Base-by-base conservation (phyloP, 2,888 invertebrate species). In the Dryadula phaetusa region DNA sequence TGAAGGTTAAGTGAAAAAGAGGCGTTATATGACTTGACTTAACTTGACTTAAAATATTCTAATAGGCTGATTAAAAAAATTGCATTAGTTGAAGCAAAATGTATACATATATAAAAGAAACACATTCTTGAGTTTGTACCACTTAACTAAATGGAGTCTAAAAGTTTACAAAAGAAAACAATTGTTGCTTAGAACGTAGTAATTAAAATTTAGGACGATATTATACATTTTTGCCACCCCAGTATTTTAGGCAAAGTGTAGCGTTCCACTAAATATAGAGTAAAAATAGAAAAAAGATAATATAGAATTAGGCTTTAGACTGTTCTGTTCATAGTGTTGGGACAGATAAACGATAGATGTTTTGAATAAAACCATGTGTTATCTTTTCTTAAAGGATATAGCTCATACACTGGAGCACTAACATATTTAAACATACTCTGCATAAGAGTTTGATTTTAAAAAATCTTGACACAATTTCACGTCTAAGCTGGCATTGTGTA, bases 381-480 rank as follows among this genome's bases (percentile, higher is more conserved):
- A 16, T 7, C 16, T 18, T 44, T 44, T 28, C 44, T 22, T 18
- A 16, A 5, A 44, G 44, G 28, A 44, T 44, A 28, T 18, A n/a
- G 16, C 25, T 60, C 44, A 18, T 40, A 28, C 44, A 5, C 42
- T 18, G 8, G 10, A 60, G 44, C 10, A 18, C 60, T 60, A 20
- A 60, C 60, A 60, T 60, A 60, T 60, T 60, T 60, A 46, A 40
- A 46, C 44, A 44, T 18, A 32, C 60, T 42, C 20, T 32, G 12
- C 56, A 56, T 60, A 60, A 60, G 44, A 60, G 60, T 68, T 69
- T 66, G 67, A 73, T 67, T 70, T 65, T 62, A 69, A 70, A 66
- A 72, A 72, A 66, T 72, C 78, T 78, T 78, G 78, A 78, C 78
- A 78, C 78, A 78, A 77, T 77, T 78, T 78, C 72, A 73, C 71